Percentiles rank a stretch among this genome's conserved stretches.
Evolutionary conservation across 2,113 vertebrate genomes (phyloP).

Genomic region (Otolemur garnettii): DNA sequence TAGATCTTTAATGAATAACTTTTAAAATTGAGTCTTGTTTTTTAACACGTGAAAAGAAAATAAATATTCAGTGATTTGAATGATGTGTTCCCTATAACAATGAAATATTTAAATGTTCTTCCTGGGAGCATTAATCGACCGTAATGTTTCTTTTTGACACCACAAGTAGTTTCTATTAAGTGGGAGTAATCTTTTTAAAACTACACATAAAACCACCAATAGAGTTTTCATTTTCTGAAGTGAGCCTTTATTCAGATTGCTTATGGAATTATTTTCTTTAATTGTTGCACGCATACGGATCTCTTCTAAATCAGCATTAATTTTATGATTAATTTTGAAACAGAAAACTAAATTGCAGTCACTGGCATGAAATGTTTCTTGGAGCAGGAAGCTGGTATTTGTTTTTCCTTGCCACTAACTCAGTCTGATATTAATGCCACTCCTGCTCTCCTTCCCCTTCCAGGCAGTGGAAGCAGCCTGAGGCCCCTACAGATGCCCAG

Average conservation of each 20-base stretch:
- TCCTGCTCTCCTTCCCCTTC: background rate
- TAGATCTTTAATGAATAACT: conserved; percentile 72
- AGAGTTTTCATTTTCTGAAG: conserved; percentile 53
- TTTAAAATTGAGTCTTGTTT: conserved; percentile 74
- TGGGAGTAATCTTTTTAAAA: conserved; percentile 61
- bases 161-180: conserved; percentile 66
- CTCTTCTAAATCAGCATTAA: conserved; percentile 43
- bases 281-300: background rate
- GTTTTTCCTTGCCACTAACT: conserved; percentile 36
- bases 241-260: conserved; percentile 41
- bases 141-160: conserved; percentile 64
- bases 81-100: conserved; percentile 70
- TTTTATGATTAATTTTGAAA: conserved; percentile 59
- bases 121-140: conserved; percentile 69
- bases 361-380: conserved; percentile 60
- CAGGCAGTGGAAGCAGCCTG: background rate
- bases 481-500: background rate
- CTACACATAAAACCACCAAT: conserved; percentile 43
- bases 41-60: conserved; percentile 60
- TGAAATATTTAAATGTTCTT: conserved; percentile 76
- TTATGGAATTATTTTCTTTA: conserved; percentile 9
- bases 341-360: conserved; percentile 20
- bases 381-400: conserved; percentile 38
- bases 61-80: conserved; percentile 74
- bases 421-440: conserved; percentile 22